A percentile compares a stretch with the other conserved stretches of the same genome.
Conservation (phyloP, 2,113 vertebrate genomes). For the Suricata suricatta region DNA sequence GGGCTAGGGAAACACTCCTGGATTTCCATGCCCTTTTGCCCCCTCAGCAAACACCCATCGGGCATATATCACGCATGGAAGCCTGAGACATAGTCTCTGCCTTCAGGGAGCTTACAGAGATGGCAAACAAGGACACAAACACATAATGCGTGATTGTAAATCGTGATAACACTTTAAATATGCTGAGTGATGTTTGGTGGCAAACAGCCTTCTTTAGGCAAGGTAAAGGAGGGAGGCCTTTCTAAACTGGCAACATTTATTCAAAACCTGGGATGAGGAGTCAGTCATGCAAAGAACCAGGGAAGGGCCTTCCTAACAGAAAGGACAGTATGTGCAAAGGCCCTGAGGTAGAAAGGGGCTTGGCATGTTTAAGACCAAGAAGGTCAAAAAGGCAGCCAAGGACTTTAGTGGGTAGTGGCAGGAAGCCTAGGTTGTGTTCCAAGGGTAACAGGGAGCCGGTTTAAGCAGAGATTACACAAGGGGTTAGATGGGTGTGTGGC, state of each 20-base stretch:
- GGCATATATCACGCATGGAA: rapidly evolving
- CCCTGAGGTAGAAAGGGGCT: not conserved
- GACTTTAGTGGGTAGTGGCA: not conserved
- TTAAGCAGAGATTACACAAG: not conserved
- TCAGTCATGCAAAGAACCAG: not conserved
- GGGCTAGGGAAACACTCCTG: not conserved
- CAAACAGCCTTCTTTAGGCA: not conserved
- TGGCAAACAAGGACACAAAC: not conserved
- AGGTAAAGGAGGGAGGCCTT: not conserved
- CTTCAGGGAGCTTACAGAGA: not conserved
- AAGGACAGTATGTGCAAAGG: constrained; percentile 38
- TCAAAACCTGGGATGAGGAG: not conserved
- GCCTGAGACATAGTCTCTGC: not conserved
- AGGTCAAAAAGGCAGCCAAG: not conserved
- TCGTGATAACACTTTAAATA: not conserved
- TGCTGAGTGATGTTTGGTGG: not conserved
- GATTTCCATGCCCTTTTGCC: rapidly evolving
- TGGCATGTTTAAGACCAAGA: not conserved
- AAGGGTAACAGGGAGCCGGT: not conserved
- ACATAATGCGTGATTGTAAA: not conserved
- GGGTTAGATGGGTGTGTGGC: not conserved
- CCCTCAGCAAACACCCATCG: not conserved
- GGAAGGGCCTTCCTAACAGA: not conserved
- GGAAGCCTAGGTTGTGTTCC: not conserved
- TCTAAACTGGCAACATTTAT: not conserved